phyloP scores from a whole-genome alignment of 1,140 invertebrate species.

The Zophobas atratus region DNA sequence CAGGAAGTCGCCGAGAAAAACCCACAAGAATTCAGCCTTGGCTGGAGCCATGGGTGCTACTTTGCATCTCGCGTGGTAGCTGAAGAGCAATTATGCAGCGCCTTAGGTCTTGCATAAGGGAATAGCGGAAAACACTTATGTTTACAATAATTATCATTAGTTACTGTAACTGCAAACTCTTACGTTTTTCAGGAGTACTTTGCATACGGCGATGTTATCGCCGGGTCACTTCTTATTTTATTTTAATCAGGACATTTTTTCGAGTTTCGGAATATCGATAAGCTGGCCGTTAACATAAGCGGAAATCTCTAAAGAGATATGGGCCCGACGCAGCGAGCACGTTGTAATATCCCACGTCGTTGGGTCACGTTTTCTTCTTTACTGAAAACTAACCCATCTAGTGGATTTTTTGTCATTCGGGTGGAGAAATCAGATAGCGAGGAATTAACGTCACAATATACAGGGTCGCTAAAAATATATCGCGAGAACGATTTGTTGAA shows the following conservation, averaged over 20 bases:
- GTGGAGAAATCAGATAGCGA: too few species aligned
- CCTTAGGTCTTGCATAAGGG: background rate
- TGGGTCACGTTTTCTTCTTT: constrained; percentile 42
- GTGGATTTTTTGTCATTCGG: background rate
- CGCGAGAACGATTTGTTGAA: too few species aligned
- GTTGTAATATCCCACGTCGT: constrained; percentile 42
- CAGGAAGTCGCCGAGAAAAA: constrained; percentile 24
- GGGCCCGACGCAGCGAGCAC: constrained; percentile 26
- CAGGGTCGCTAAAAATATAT: too few species aligned
- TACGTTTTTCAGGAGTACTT: background rate
- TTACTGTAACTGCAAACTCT: background rate
- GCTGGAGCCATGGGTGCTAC: background rate
- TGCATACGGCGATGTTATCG: background rate
- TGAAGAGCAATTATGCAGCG: constrained; percentile 24
- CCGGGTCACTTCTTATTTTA: too few species aligned
- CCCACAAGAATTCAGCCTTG: constrained; percentile 1
- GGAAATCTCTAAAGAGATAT: constrained; percentile 29
- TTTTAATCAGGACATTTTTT: background rate
- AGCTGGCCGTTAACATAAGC: constrained; percentile 13
- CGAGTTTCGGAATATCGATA: constrained; percentile 33
- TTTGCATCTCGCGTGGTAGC: constrained; percentile 12
- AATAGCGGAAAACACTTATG: background rate
- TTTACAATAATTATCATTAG: background rate
- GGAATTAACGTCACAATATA: too few species aligned
- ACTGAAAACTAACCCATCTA: constrained; percentile 21